Percentiles rank a stretch among this genome's conserved stretches.
phyloP scores from a whole-genome alignment of 2,797 vertebrate genomes.

The Lutjanus argentimaculatus region DNA sequence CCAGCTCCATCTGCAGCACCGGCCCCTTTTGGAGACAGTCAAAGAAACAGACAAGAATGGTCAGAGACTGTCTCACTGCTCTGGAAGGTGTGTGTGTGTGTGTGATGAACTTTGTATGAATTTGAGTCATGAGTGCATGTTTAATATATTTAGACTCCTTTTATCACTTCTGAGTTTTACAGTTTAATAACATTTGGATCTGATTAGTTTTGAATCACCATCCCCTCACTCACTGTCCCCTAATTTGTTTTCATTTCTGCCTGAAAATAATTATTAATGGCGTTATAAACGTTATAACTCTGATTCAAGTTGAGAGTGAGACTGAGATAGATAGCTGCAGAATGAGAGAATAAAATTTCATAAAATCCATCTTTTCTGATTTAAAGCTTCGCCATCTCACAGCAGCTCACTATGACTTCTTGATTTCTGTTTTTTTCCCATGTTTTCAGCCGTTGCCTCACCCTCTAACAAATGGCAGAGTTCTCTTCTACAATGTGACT shows the following conservation, averaged over 20 bases:
- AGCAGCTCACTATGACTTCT: not conserved
- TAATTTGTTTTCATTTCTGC: conserved; percentile 40
- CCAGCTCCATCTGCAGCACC: conserved; percentile 80
- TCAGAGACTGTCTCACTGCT: conserved; percentile 70
- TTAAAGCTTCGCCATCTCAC: conserved; percentile 7
- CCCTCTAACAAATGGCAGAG: conserved; percentile 74
- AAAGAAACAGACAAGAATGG: conserved; percentile 22
- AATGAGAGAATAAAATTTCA: not conserved
- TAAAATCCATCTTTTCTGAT: conserved; percentile 3
- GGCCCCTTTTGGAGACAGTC: conserved; percentile 74
- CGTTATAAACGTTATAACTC: not conserved
- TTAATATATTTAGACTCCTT: not conserved
- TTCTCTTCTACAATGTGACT: conserved; percentile 70
- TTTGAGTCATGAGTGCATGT: not conserved
- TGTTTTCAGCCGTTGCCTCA: conserved; percentile 73
- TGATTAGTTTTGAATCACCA: conserved; percentile 57
- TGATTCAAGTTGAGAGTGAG: not conserved
- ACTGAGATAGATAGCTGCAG: not conserved
- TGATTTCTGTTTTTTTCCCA: not conserved
- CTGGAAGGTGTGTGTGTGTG: conserved; percentile 79
- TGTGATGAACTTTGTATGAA: not conserved
- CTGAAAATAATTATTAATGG: conserved; percentile 24
- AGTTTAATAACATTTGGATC: conserved; percentile 46
- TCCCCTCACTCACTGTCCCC: not conserved
- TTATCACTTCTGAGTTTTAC: conserved; percentile 5